Evolutionary conservation across 2,797 vertebrate species (phyloP).

Genomic region (Characodon lateralis): DNA sequence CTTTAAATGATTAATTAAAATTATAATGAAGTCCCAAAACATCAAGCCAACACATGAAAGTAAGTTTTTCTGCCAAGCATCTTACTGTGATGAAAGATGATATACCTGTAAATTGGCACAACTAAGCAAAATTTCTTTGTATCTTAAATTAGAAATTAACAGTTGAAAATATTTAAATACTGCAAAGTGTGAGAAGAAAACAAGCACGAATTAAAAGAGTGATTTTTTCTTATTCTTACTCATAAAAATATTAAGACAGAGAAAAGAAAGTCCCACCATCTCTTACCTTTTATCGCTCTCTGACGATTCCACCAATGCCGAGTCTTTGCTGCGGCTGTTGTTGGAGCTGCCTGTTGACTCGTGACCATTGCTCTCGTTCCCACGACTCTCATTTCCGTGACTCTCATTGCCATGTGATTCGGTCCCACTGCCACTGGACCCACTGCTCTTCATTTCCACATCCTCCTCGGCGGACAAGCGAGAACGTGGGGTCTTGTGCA

Average conservation of each 20-base stretch:
- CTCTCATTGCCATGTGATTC: slow-evolving; percentile 83
- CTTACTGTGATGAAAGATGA: neutral
- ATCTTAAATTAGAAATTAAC: neutral
- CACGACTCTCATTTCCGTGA: slow-evolving; percentile 80
- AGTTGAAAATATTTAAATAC: neutral
- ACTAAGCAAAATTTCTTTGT: neutral
- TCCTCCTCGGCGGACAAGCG: slow-evolving; percentile 83
- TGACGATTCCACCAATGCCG: slow-evolving; percentile 83
- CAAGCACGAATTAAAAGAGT: too few relatives aligned
- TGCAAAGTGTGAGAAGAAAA: neutral
- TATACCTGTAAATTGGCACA: neutral
- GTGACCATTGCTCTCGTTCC: slow-evolving; percentile 81
- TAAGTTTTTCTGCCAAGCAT: neutral
- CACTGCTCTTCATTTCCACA: slow-evolving; percentile 89
- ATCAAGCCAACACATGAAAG: neutral
- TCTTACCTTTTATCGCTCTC: slow-evolving; percentile 86
- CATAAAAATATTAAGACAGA: neutral
- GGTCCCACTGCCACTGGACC: slow-evolving; percentile 85
- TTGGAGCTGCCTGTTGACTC: slow-evolving; percentile 82
- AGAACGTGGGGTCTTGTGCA: slow-evolving; percentile 66
- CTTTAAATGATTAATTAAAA: neutral
- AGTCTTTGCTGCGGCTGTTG: slow-evolving; percentile 85
- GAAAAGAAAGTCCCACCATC: neutral
- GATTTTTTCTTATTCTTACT: neutral
- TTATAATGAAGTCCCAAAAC: neutral